phyloP scores from a whole-genome alignment of 2,888 invertebrate genomes.

The Agonopterix arenella region DNA sequence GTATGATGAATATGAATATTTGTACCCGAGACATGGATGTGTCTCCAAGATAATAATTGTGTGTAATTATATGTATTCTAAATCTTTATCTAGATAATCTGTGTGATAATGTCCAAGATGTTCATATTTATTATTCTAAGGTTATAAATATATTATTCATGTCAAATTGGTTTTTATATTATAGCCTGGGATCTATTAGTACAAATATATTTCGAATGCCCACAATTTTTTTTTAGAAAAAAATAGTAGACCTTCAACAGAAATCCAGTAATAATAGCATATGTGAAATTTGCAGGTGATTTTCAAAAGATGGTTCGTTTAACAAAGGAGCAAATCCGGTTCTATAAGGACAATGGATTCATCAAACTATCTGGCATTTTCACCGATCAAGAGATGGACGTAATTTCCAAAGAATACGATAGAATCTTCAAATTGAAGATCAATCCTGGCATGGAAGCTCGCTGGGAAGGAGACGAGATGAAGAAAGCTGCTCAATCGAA shows the following conservation, averaged over 20 bases:
- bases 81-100: no score
- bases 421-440: slow-evolving; percentile 52
- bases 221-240: neutral
- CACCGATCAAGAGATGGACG: slow-evolving; percentile 45
- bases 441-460: slow-evolving; percentile 50
- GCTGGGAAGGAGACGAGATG: slow-evolving; percentile 59
- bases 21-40: no score
- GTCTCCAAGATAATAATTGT: no score
- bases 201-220: no score
- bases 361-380: slow-evolving; percentile 53
- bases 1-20: no score
- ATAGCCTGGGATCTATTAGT: no score
- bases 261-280: neutral
- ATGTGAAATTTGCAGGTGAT: neutral
- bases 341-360: slow-evolving; percentile 61
- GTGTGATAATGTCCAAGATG: no score
- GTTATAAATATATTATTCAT: no score
- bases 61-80: no score
- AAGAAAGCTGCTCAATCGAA: slow-evolving; percentile 25
- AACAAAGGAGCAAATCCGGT: slow-evolving; percentile 47
- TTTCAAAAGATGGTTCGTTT: slow-evolving; percentile 25
- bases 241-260: no score
- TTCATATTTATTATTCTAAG: no score
- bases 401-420: slow-evolving; percentile 54
- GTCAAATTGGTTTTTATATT: no score